phyloP scores from a whole-genome alignment of 2,797 vertebrate genomes.

The Crocodylus rhombifer region DNA sequence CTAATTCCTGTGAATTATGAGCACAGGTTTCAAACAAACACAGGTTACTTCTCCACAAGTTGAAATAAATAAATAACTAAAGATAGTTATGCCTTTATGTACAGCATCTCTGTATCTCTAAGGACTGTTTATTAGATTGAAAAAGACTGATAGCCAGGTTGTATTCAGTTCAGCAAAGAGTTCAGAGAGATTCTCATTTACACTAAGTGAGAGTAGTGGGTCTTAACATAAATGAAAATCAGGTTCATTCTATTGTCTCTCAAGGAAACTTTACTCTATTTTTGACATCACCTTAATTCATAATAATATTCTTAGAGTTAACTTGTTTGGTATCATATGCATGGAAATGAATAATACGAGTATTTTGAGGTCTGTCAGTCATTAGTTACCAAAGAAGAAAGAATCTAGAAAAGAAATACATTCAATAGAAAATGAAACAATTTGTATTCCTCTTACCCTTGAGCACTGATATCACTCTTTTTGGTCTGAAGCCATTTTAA shows the following conservation, averaged over 20 bases:
- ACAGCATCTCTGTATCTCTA: background rate
- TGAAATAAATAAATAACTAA: no score
- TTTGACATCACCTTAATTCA: conserved; percentile 28
- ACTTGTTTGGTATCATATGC: background rate
- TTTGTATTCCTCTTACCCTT: accelerated
- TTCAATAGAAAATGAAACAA: background rate
- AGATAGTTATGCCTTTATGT: background rate
- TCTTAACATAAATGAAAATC: conserved; percentile 7
- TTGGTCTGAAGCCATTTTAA: background rate
- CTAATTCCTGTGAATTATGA: background rate
- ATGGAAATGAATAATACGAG: background rate
- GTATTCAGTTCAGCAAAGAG: background rate
- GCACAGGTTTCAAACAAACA: background rate
- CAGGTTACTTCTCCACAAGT: no score
- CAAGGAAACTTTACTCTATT: background rate
- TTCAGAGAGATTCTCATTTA: background rate
- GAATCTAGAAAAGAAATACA: accelerated
- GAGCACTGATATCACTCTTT: background rate
- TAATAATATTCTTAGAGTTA: background rate
- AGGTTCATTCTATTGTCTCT: background rate
- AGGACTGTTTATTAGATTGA: conserved; percentile 6
- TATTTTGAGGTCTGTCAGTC: conserved; percentile 11
- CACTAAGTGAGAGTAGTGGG: conserved; percentile 10
- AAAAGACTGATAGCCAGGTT: background rate
- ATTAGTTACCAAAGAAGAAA: background rate